Percentiles rank a stretch among this genome's conserved stretches.
phyloP scores from a whole-genome alignment of 2,797 vertebrate species.

The Coregonus sp. region DNA sequence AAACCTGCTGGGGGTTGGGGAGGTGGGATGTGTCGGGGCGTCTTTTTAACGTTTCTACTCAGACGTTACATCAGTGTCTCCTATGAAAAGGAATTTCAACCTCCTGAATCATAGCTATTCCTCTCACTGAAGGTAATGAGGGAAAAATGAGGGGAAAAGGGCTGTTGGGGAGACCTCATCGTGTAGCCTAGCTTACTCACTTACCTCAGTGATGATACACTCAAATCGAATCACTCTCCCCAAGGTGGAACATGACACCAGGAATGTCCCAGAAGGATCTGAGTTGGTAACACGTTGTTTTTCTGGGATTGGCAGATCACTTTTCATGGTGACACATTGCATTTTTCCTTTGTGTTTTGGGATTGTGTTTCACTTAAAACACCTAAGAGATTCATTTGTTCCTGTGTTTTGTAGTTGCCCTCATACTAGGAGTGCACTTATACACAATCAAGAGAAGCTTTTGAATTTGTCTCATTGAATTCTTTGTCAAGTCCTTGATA shows the following conservation, averaged over 20 bases:
- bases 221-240: slow-evolving; percentile 2
- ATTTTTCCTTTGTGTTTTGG: slow-evolving; percentile 15
- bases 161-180: slow-evolving; percentile 30
- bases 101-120: slow-evolving; percentile 65
- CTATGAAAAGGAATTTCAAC: slow-evolving; percentile 55
- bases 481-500: slow-evolving; percentile 23
- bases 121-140: slow-evolving; percentile 39
- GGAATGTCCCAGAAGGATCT: slow-evolving; percentile 17
- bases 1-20: slow-evolving; percentile 37
- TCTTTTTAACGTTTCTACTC: slow-evolving; percentile 38
- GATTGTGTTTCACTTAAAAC: neutral
- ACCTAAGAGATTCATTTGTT: neutral
- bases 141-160: slow-evolving; percentile 53
- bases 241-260: slow-evolving; percentile 58
- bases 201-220: slow-evolving; percentile 36
- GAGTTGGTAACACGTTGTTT: slow-evolving; percentile 40
- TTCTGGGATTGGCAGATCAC: slow-evolving; percentile 42
- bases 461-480: slow-evolving; percentile 1
- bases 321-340: slow-evolving; percentile 43
- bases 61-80: slow-evolving; percentile 73
- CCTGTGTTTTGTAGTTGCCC: slow-evolving; percentile 15
- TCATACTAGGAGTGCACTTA: neutral
- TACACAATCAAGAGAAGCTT: slow-evolving; percentile 9
- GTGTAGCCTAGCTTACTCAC: slow-evolving; percentile 57
- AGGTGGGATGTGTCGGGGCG: slow-evolving; percentile 30